These are phyloP conservation scores for Lasioglossum malachurum DNA, from an alignment of 2,888 invertebrate species.

Conservation along the genomic window DNA sequence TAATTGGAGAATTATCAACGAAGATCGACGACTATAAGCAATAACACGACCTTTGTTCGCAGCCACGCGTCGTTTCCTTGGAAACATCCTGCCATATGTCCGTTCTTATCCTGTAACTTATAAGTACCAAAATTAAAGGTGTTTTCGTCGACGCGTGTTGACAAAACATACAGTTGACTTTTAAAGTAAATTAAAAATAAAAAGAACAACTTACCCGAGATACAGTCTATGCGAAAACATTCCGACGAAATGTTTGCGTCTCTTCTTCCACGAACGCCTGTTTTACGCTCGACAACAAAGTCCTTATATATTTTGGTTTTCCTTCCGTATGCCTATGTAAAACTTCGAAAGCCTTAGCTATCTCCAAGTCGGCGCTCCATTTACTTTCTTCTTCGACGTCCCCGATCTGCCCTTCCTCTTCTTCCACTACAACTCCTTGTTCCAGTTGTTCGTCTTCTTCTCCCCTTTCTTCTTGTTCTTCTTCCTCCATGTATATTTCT, in stretches of 20 bases:
- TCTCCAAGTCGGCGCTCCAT: background rate
- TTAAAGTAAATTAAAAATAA: background rate
- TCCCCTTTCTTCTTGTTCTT: background rate
- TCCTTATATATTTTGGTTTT: constrained; percentile 2
- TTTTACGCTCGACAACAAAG: background rate
- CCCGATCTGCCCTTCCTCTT: background rate
- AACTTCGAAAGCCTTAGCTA: background rate
- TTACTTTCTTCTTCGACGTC: background rate
- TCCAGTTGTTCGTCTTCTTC: background rate
- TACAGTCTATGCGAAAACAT: background rate
- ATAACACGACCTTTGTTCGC: background rate
- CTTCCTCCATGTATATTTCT: background rate
- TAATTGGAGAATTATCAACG: background rate
- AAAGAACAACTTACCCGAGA: background rate
- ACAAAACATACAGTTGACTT: background rate
- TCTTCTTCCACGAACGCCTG: background rate
- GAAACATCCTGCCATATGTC: background rate
- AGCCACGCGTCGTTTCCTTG: background rate
- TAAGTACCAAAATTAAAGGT: background rate
- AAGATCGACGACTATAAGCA: background rate
- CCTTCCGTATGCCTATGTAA: background rate
- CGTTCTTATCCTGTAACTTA: background rate
- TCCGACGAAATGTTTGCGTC: background rate
- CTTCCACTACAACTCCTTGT: background rate
- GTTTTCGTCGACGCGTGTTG: no score